These are phyloP conservation scores for Melanotaenia nigrans DNA, from an alignment of 2,797 vertebrate species.

Conservation along the genomic window DNA sequence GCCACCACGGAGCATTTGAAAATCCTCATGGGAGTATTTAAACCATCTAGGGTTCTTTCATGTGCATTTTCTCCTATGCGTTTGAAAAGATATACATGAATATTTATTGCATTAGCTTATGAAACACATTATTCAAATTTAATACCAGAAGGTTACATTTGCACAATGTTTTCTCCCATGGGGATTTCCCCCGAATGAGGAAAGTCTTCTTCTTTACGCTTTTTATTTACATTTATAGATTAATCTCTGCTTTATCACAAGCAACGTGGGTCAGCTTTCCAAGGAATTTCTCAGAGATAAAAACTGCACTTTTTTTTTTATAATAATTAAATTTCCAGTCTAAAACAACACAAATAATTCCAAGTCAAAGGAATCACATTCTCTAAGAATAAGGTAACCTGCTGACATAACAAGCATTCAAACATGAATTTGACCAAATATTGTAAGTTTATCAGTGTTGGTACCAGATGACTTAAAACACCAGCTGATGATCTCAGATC, in stretches of 20 bases:
- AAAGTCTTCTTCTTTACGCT: background rate
- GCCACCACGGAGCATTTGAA: slow-evolving; percentile 9
- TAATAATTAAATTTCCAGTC: slow-evolving; percentile 22
- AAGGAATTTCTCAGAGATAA: slow-evolving; percentile 10
- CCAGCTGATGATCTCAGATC: background rate
- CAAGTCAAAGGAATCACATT: background rate
- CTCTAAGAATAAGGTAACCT: background rate
- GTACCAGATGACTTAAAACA: background rate
- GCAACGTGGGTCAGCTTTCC: background rate
- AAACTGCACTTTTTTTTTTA: slow-evolving; percentile 1
- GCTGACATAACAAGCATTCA: background rate
- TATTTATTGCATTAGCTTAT: slow-evolving; percentile 24
- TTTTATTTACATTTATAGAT: slow-evolving; percentile 16
- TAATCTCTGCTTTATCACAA: slow-evolving; percentile 15
- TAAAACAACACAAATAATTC: slow-evolving; percentile 11
- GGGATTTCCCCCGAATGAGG: background rate
- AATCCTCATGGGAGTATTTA: slow-evolving; percentile 33
- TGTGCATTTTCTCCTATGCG: slow-evolving; percentile 13
- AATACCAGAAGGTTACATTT: slow-evolving; percentile 20
- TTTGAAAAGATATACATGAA: slow-evolving; percentile 26
- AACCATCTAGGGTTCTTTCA: slow-evolving; percentile 35
- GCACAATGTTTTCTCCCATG: slow-evolving; percentile 7
- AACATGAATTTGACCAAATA: background rate
- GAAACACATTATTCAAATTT: slow-evolving; percentile 8
- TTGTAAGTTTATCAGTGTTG: slow-evolving; percentile 18